Conservation (phyloP, 2,797 vertebrate genomes). For the Diplodus sargus region DNA sequence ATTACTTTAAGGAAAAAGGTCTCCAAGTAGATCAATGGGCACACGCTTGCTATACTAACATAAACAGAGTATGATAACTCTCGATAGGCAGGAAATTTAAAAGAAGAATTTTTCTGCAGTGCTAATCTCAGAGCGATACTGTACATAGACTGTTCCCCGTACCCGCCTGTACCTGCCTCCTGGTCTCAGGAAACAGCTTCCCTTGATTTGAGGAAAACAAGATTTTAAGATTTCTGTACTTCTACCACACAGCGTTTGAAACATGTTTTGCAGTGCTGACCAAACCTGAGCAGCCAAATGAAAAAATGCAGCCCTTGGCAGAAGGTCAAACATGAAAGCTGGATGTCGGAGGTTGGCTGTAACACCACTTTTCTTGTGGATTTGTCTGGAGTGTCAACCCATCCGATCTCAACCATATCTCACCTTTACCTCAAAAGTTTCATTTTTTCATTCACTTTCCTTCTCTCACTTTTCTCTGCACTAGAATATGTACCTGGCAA, state of each 20-base stretch:
- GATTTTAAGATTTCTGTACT: not conserved
- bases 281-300: not conserved
- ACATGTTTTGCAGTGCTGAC: constrained; percentile 20
- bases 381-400: not conserved
- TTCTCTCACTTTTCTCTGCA: constrained; percentile 1
- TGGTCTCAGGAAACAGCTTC: constrained; percentile 1
- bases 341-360: not conserved
- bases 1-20: not conserved
- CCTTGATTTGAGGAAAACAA: constrained; percentile 3
- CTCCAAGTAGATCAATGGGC: not conserved
- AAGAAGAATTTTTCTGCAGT: not conserved
- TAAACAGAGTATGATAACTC: not conserved
- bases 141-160: not conserved
- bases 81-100: not conserved
- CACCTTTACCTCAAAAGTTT: not conserved
- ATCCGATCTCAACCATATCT: not conserved
- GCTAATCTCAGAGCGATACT: not conserved
- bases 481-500: not conserved
- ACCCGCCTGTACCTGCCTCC: not conserved
- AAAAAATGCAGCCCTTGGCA: constrained; percentile 30
- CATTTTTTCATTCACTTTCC: not conserved
- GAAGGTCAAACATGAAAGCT: constrained; percentile 32
- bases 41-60: not conserved
- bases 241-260: not conserved
- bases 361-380: not conserved